These are phyloP conservation scores for Dolichoris vasculosae DNA, from an alignment of 1,140 invertebrate genomes.

Conservation along the genomic window DNA sequence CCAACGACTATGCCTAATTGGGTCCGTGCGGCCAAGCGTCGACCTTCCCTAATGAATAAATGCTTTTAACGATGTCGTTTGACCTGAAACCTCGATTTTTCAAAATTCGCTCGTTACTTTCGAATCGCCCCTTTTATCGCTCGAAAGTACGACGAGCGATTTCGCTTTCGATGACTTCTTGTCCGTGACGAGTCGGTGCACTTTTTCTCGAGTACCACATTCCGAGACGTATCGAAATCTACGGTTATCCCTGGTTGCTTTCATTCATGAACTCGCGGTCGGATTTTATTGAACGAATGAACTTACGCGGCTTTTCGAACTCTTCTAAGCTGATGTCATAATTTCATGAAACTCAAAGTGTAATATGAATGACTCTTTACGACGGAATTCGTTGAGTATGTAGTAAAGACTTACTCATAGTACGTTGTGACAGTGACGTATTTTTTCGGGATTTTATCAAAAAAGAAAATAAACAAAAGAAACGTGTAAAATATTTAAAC, in stretches of 20 bases:
- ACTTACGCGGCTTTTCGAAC: conserved; percentile 11
- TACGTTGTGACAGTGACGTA: neutral
- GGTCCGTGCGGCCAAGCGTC: neutral
- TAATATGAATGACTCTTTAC: conserved; percentile 15
- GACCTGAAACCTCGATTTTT: neutral
- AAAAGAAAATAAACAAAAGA: neutral
- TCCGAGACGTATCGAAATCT: neutral
- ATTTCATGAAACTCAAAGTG: conserved; percentile 29
- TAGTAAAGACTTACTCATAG: neutral
- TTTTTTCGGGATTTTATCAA: neutral
- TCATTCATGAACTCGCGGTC: neutral
- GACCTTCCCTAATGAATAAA: neutral
- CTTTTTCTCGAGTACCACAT: neutral
- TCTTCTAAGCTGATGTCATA: conserved; percentile 31
- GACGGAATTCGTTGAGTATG: neutral
- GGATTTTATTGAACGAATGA: conserved; percentile 9
- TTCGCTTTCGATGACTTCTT: neutral
- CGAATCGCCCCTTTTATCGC: neutral
- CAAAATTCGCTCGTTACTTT: neutral
- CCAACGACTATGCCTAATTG: neutral
- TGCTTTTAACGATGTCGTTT: neutral
- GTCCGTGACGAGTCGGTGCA: neutral
- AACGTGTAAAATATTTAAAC: too few species aligned
- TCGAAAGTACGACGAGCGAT: neutral
- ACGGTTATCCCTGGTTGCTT: neutral